Evolutionary conservation across 2,113 vertebrate species (phyloP), one percentile per base, ranked within the genome.

Genomic region (Pseudorhombus dupliciocellatus): DNA sequence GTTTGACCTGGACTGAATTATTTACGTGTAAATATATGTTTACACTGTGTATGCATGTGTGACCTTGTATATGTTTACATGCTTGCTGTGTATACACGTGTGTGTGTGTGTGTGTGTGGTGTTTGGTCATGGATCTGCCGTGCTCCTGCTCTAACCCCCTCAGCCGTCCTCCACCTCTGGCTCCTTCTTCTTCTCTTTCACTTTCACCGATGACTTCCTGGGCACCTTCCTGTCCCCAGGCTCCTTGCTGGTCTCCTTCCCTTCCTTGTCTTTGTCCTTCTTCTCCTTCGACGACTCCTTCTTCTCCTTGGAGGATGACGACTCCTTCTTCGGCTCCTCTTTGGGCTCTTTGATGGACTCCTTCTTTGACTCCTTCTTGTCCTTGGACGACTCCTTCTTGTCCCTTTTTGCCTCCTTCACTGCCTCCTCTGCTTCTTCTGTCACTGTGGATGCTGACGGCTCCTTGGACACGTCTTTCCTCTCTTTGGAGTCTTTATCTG

Each of bases 151-250:
- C n/a, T 0, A n/a, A 20, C 42, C 44, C 64, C 7, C 7, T 91
- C 83, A 93, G 55, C 51, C 86, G 1, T 93, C 91, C 2, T 30
- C 88, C 0, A 84, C 84, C 28, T 92, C 90, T 0, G 87, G 34
- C 66, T 92, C 90, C 71, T 89, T 91, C 83, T 92, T 92, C 84
- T 91, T 92, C 81, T 92, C 92, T 73, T 93, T 93, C 22, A 87
- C 89, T 78, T 92, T 93, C 7, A 86, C 61, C 0, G 91, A 92
- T 0, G 89, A 70, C 81, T 91, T 94, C 75, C 60, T 92, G 67
- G 87, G 80, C 26, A 87, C 90, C 46, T 92, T 93, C 31, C 81
- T 89, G 26, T 93, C 89, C 4, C 72, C 80, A 0, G 69, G 2
- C 51, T 91, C 90, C 61, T 87, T 89, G 66, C 50, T 18, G 2